A percentile compares a stretch with the other conserved stretches of the same genome.
phyloP scores from a whole-genome alignment of 64 coral and sea anemone genomes.

The Actinia equina region DNA sequence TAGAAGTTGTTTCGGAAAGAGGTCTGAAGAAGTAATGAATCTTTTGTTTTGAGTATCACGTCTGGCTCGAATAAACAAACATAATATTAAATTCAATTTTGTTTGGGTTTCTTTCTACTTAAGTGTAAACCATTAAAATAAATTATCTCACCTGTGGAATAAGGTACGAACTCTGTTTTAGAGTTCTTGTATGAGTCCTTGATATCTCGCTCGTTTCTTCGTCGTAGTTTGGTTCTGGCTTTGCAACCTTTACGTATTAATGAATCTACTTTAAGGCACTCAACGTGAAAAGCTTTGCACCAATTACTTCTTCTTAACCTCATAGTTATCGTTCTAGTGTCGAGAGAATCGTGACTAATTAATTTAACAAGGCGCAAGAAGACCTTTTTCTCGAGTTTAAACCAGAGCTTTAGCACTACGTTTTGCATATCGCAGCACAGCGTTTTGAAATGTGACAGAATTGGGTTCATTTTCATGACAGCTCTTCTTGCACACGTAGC shows the following conservation, averaged over 20 bases:
- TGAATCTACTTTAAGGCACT: background rate
- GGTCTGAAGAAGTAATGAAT: background rate
- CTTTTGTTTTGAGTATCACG: background rate
- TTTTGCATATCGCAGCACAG: background rate
- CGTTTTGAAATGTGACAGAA: background rate
- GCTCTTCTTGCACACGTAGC: background rate
- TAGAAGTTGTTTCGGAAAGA: background rate
- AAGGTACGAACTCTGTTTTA: background rate
- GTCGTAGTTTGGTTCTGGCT: background rate
- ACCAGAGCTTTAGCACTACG: background rate
- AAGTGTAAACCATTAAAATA: background rate
- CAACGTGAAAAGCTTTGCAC: background rate
- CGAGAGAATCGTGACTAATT: conserved; percentile 3
- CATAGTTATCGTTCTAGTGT: background rate
- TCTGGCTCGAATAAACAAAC: background rate
- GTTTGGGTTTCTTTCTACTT: background rate
- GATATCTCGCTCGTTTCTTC: background rate
- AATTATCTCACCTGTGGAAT: background rate
- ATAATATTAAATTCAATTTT: background rate
- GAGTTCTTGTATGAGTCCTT: background rate
- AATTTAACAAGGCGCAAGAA: background rate
- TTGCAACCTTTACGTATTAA: background rate
- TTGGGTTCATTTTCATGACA: background rate
- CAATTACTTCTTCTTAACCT: background rate
- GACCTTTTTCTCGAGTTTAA: background rate